Evolutionary conservation across 2,113 vertebrate species (phyloP).

Genomic region (Indicator maculatus): DNA sequence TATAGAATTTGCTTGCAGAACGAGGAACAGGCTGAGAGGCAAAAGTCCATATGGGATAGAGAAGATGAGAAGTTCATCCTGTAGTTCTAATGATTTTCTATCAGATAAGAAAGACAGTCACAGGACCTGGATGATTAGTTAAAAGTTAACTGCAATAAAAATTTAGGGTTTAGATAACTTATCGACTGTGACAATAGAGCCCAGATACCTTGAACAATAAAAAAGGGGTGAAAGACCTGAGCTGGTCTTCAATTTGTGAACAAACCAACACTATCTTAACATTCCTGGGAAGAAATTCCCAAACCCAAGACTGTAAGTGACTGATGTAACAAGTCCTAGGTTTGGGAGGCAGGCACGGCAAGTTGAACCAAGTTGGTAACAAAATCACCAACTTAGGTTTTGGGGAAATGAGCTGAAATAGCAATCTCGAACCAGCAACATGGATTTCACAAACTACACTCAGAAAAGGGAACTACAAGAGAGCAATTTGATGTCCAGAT

Average conservation of each 20-base stretch:
- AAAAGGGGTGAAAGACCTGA: not conserved
- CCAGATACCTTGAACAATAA: rapidly evolving
- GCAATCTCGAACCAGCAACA: not conserved
- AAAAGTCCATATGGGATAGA: not conserved
- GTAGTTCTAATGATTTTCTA: not conserved
- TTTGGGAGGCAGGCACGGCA: not conserved
- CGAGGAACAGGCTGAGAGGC: not conserved
- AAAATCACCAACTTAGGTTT: not conserved
- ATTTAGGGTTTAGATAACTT: not conserved
- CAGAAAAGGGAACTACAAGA: not conserved
- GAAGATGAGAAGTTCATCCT: rapidly evolving
- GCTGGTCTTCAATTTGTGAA: not conserved
- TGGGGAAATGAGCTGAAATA: not conserved
- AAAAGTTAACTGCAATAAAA: slow-evolving; percentile 3
- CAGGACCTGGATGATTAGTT: not conserved
- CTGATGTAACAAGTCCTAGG: not conserved
- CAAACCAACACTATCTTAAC: not conserved
- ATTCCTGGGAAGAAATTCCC: not conserved
- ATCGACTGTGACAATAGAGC: not conserved
- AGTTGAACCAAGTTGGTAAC: not conserved
- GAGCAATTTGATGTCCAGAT: not conserved
- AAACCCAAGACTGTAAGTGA: not conserved
- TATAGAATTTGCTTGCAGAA: not conserved
- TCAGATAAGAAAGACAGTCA: not conserved
- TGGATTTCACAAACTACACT: not conserved